These are phyloP conservation scores for Dipodomys ordii DNA, from an alignment of 2,113 vertebrate genomes.

Conservation along the genomic window DNA sequence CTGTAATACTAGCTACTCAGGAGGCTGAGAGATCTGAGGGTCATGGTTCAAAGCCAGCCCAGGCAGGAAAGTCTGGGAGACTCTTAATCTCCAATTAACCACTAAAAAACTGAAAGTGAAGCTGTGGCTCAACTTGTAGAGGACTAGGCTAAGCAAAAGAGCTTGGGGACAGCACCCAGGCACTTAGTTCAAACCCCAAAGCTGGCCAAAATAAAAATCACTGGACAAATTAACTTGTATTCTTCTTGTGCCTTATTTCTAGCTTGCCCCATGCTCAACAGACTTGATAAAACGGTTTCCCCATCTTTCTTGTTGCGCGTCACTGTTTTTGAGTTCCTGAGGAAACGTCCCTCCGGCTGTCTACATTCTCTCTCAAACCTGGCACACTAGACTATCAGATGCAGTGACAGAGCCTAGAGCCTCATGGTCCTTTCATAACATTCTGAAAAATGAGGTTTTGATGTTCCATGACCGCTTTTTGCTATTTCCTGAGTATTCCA, in stretches of 20 bases:
- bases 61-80: too few relatives aligned
- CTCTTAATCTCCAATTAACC: too few relatives aligned
- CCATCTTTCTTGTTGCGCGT: background rate
- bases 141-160: too few relatives aligned
- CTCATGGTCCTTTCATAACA: background rate
- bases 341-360: background rate
- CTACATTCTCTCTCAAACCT: background rate
- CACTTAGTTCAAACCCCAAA: too few relatives aligned
- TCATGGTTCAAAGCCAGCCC: too few relatives aligned
- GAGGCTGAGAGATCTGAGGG: too few relatives aligned
- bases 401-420: background rate
- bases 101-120: too few relatives aligned
- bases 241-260: constrained; percentile 17
- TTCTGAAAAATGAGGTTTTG: constrained; percentile 54
- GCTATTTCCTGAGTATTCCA: constrained; percentile 63
- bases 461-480: background rate
- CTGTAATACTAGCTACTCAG: too few relatives aligned
- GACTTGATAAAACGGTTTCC: background rate
- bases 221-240: background rate
- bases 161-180: too few relatives aligned
- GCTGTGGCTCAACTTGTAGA: too few relatives aligned
- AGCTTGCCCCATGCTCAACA: background rate
- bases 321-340: background rate
- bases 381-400: background rate
- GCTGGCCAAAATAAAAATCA: background rate